Evolutionary conservation across 2,888 invertebrate species (phyloP).

Genomic region (Agrypnus murinus): DNA sequence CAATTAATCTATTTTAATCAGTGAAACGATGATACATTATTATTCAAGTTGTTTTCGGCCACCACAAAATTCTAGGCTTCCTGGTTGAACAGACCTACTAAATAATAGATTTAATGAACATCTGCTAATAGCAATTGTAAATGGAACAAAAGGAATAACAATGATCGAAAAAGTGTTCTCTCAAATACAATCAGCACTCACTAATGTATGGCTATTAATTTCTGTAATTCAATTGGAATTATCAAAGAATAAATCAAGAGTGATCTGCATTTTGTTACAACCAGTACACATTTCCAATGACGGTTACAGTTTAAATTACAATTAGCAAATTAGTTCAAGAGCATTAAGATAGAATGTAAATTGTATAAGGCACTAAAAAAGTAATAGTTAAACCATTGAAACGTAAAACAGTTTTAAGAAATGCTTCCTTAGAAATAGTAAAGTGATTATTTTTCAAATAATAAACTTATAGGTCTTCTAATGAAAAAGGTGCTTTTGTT

Average conservation of each 20-base stretch:
- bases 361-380: background rate
- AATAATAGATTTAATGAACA: background rate
- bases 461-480: too few relatives aligned
- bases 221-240: background rate
- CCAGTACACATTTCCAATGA: background rate
- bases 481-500: too few relatives aligned
- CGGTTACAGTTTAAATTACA: background rate
- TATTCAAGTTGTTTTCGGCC: conserved; percentile 13
- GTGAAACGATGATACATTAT: conserved; percentile 34
- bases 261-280: conserved; percentile 5
- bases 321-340: conserved; percentile 12
- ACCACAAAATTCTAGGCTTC: conserved; percentile 14
- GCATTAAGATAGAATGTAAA: background rate
- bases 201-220: background rate
- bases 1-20: conserved; percentile 45
- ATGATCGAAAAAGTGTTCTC: background rate
- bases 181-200: background rate
- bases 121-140: background rate
- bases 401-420: too few relatives aligned
- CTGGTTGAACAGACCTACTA: conserved; percentile 17
- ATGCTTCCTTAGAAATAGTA: too few relatives aligned
- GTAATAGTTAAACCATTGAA: too few relatives aligned
- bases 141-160: background rate
- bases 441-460: too few relatives aligned
- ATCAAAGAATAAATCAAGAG: background rate